Percentiles rank a stretch among this genome's conserved stretches.
phyloP scores from a whole-genome alignment of 2,113 vertebrate species.

The Forbesichthys agassizii region DNA sequence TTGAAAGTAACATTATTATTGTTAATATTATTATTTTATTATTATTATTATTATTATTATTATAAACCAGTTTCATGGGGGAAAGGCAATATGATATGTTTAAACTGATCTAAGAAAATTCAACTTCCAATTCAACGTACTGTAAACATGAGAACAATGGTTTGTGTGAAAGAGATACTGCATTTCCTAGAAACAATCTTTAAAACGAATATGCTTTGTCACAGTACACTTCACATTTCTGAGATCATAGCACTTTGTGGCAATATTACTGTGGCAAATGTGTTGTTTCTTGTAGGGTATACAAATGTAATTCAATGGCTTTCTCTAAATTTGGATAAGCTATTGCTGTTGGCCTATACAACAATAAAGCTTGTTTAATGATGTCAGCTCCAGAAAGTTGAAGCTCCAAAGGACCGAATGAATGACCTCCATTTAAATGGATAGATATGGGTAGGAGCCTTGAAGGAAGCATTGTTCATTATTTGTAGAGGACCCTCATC shows the following conservation, averaged over 20 bases:
- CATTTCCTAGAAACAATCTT: neutral
- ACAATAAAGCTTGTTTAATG: conserved; percentile 9
- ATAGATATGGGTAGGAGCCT: conserved; percentile 43
- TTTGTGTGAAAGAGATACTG: neutral
- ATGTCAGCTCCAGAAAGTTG: conserved; percentile 24
- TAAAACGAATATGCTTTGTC: neutral
- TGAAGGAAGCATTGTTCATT: conserved; percentile 59
- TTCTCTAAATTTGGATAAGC: neutral
- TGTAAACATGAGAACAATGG: neutral
- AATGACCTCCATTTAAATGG: conserved; percentile 28
- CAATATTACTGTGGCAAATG: neutral
- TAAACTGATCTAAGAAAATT: conserved; percentile 1
- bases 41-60: conserved; percentile 30
- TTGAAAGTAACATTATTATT: too few species aligned
- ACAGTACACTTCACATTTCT: too few species aligned
- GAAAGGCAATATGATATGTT: neutral
- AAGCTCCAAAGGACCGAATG: conserved; percentile 29
- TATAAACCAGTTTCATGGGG: conserved; percentile 12
- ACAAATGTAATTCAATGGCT: neutral
- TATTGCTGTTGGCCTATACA: neutral
- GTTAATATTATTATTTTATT: neutral
- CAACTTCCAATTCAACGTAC: conserved; percentile 1
- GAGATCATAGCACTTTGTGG: too few species aligned
- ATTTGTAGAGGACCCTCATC: conserved; percentile 55
- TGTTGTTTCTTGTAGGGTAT: neutral